A percentile compares a stretch with the other conserved stretches of the same genome.
Evolutionary conservation across 2,797 vertebrate genomes (phyloP).

Genomic region (Epinephelus awoara): DNA sequence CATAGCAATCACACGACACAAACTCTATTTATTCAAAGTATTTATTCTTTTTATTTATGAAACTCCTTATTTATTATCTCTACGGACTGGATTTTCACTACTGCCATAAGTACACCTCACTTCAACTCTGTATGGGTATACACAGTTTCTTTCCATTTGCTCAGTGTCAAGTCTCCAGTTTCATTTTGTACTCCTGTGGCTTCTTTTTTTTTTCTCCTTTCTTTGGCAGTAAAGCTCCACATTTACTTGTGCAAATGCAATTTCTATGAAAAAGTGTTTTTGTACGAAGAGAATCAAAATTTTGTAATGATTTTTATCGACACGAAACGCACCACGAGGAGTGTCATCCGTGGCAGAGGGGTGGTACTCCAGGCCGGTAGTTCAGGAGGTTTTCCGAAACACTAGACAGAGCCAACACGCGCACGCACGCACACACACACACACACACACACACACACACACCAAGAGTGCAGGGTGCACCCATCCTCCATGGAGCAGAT

Average conservation of each 20-base stretch:
- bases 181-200: constrained; percentile 87
- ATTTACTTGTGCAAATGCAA: constrained; percentile 98
- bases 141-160: constrained; percentile 71
- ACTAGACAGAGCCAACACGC: constrained; percentile 31
- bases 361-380: constrained; percentile 39
- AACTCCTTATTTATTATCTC: constrained; percentile 80
- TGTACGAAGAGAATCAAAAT: constrained; percentile 94
- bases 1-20: constrained; percentile 71
- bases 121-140: constrained; percentile 56
- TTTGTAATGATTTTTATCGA: constrained; percentile 99
- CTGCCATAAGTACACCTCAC: constrained; percentile 67
- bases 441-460: constrained; percentile 19
- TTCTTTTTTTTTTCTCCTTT: constrained; percentile 56
- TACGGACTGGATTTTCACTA: constrained; percentile 83
- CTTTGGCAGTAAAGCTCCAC: constrained; percentile 89
- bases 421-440: neutral
- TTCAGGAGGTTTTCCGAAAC: constrained; percentile 47
- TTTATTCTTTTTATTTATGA: constrained; percentile 85
- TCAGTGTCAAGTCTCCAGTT: constrained; percentile 85
- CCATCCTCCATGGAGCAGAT: constrained; percentile 55
- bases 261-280: constrained; percentile 99
- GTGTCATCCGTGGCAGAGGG: constrained; percentile 53
- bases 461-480: constrained; percentile 39
- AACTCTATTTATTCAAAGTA: constrained; percentile 86
- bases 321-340: constrained; percentile 85